These are phyloP conservation scores for Melanerpes formicivorus DNA, from an alignment of 2,113 vertebrate species.

Conservation along the genomic window DNA sequence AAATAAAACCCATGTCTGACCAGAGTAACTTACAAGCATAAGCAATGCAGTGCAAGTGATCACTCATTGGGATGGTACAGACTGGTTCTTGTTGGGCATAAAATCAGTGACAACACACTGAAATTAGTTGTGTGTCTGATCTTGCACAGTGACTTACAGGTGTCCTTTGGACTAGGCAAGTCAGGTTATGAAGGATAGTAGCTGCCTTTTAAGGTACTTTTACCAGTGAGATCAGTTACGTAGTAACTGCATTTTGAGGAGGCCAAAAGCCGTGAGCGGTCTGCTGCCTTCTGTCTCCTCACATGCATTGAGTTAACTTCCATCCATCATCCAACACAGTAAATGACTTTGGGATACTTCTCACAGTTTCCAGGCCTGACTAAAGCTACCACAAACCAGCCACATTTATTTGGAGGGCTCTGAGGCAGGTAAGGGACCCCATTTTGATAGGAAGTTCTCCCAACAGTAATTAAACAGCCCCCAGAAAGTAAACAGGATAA, in stretches of 20 bases:
- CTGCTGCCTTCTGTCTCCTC: background rate
- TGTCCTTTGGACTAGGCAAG: background rate
- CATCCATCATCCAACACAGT: background rate
- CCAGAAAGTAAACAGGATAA: background rate
- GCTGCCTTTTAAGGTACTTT: constrained; percentile 12
- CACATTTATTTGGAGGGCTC: background rate
- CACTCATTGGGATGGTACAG: background rate
- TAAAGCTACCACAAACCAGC: background rate
- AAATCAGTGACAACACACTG: background rate
- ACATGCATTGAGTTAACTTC: background rate
- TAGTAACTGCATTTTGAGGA: background rate
- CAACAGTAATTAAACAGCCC: background rate
- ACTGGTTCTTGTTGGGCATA: background rate
- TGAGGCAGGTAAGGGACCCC: background rate
- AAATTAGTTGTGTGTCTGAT: background rate
- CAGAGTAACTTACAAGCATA: background rate
- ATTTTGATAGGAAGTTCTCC: background rate
- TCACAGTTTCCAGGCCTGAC: background rate
- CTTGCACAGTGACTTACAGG: background rate
- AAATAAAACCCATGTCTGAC: background rate
- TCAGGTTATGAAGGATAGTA: background rate
- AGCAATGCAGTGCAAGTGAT: background rate
- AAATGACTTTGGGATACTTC: background rate
- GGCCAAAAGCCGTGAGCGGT: background rate
- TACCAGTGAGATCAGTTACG: background rate